Evolutionary conservation across 2,113 vertebrate species (phyloP).

Genomic region (Cynoglossus semilaevis): DNA sequence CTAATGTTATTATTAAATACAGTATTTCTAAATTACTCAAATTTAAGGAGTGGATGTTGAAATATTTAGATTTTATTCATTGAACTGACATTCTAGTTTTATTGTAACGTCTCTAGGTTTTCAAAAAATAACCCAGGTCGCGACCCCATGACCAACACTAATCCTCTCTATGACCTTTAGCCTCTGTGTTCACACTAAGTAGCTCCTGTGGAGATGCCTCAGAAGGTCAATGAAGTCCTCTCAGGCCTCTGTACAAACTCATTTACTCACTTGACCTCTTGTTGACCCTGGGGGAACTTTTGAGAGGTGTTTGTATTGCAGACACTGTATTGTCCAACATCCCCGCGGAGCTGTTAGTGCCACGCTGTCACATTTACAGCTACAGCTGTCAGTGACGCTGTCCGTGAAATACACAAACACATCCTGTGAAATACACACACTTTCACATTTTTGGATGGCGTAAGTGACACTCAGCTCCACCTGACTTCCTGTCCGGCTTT

Average conservation of each 20-base stretch:
- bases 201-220: constrained; percentile 36
- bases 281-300: constrained; percentile 38
- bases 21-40: no score
- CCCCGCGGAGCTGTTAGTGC: constrained; percentile 7
- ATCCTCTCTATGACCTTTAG: constrained; percentile 44
- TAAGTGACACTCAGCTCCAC: constrained; percentile 40
- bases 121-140: constrained; percentile 15
- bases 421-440: constrained; percentile 16
- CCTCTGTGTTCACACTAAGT: constrained; percentile 32
- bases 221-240: constrained; percentile 18
- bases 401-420: background rate
- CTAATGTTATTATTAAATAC: no score
- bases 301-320: constrained; percentile 30
- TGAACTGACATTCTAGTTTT: background rate
- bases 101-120: constrained; percentile 3
- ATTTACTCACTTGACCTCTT: constrained; percentile 48
- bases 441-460: background rate
- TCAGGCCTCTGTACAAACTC: constrained; percentile 41
- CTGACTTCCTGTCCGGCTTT: constrained; percentile 54
- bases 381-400: background rate
- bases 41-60: no score
- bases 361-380: background rate
- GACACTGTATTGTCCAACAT: constrained; percentile 22
- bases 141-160: constrained; percentile 31
- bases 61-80: no score